Evolutionary conservation across 2,797 vertebrate species (phyloP).

Genomic region (Rhabdophis nuchalis): DNA sequence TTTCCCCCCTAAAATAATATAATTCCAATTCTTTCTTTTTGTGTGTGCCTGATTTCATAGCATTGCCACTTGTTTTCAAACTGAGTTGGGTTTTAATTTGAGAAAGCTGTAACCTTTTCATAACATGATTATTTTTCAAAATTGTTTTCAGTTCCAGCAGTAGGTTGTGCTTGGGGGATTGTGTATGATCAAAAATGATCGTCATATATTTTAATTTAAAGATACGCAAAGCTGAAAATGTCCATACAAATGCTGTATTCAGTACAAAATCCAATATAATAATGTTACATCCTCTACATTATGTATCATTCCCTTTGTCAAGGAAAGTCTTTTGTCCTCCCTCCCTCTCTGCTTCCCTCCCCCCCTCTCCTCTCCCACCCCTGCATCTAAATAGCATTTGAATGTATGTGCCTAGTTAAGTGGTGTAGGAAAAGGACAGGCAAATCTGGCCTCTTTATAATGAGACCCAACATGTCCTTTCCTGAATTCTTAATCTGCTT

Average conservation of each 20-base stretch:
- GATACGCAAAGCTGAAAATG: not conserved
- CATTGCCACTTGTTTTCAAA: not conserved
- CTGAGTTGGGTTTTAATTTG: not conserved
- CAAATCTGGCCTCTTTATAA: not conserved
- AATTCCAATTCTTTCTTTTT: not conserved
- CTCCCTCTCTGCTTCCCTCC: not conserved
- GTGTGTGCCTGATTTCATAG: not conserved
- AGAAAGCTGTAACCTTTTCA: not conserved
- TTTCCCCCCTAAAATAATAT: not conserved
- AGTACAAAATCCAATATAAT: not conserved
- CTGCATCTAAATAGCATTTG: slow-evolving; percentile 26
- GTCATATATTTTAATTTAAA: not conserved
- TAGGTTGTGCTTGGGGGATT: not conserved
- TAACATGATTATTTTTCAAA: not conserved
- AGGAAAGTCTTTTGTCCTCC: not conserved
- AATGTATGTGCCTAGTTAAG: slow-evolving; percentile 23
- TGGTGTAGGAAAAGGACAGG: slow-evolving; percentile 24
- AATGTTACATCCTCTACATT: not conserved
- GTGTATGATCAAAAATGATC: not conserved
- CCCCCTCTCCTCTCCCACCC: not conserved
- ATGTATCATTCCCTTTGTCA: slow-evolving; percentile 1
- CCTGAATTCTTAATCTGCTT: slow-evolving; percentile 22
- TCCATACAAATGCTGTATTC: not conserved
- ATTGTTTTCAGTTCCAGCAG: not conserved
- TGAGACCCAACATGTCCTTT: slow-evolving; percentile 6